Conservation (phyloP, 2,797 vertebrate species). For the Sylvia borin region DNA sequence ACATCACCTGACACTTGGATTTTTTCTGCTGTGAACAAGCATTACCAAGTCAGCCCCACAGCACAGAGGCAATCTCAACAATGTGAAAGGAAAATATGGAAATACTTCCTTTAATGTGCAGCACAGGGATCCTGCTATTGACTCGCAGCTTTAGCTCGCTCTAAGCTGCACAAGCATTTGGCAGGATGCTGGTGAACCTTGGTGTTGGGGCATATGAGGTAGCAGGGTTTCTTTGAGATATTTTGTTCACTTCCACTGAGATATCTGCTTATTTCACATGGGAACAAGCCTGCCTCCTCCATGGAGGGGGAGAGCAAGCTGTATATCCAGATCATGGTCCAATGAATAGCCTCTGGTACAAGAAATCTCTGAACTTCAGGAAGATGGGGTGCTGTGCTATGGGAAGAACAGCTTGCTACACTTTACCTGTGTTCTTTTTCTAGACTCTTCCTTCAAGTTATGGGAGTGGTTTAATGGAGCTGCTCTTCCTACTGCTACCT, state of each 20-base stretch:
- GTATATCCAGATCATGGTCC: background rate
- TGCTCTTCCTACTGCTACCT: background rate
- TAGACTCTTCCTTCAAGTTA: background rate
- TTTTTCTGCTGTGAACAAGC: background rate
- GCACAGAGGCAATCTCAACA: background rate
- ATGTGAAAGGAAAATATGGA: background rate
- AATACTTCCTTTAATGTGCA: background rate
- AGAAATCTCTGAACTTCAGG: background rate
- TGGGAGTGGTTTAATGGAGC: background rate
- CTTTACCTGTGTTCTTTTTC: background rate
- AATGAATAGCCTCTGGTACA: background rate
- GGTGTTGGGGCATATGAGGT: fast-evolving
- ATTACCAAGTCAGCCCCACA: background rate
- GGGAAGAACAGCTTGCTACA: background rate
- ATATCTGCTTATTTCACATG: background rate
- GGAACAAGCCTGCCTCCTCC: background rate
- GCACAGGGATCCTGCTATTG: background rate
- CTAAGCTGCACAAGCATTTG: background rate
- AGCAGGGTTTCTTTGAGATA: fast-evolving
- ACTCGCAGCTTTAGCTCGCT: background rate
- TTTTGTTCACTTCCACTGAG: background rate
- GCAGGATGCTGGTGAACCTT: background rate
- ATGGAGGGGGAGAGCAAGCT: background rate
- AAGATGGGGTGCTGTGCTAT: background rate
- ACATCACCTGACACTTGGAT: background rate